Conservation (phyloP, 2,888 invertebrate genomes). For the Helicoverpa assulta region DNA sequence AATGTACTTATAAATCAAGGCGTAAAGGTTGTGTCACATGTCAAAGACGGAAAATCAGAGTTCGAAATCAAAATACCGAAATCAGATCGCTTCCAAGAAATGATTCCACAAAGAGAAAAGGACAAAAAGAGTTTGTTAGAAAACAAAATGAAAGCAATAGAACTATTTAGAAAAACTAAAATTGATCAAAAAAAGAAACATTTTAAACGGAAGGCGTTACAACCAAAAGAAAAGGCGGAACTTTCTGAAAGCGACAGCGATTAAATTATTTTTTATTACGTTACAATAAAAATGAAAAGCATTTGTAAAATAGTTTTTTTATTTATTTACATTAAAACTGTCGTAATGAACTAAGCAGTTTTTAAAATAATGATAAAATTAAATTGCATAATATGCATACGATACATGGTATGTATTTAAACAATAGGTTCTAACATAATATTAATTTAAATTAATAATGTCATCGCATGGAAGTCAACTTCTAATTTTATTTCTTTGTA, state of each 20-base stretch:
- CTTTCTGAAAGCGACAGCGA: constrained; percentile 92
- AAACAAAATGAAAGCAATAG: constrained; percentile 94
- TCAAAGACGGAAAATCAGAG: constrained; percentile 68
- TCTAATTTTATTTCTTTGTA: neutral
- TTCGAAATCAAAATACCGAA: constrained; percentile 81
- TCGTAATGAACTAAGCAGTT: constrained; percentile 74
- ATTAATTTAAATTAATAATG: constrained; percentile 10
- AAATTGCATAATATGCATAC: constrained; percentile 65
- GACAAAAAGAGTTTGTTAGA: constrained; percentile 91
- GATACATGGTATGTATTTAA: constrained; percentile 60
- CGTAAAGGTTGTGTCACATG: constrained; percentile 75
- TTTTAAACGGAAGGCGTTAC: constrained; percentile 80
- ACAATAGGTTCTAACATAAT: constrained; percentile 44
- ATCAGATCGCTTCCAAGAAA: constrained; percentile 85
- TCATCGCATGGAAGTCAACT: constrained; percentile 34
- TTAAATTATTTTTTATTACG: constrained; percentile 69
- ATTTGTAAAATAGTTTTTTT: constrained; percentile 84
- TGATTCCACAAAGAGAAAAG: constrained; percentile 94
- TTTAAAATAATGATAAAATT: constrained; percentile 70
- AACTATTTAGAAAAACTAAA: constrained; percentile 92
- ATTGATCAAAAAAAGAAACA: constrained; percentile 89
- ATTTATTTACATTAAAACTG: constrained; percentile 82
- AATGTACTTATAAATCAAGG: constrained; percentile 69
- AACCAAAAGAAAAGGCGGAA: constrained; percentile 91
- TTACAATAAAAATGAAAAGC: constrained; percentile 69